These are phyloP conservation scores for Aspiorhynchus laticeps DNA, from an alignment of 2,113 vertebrate genomes.

Conservation along the genomic window DNA sequence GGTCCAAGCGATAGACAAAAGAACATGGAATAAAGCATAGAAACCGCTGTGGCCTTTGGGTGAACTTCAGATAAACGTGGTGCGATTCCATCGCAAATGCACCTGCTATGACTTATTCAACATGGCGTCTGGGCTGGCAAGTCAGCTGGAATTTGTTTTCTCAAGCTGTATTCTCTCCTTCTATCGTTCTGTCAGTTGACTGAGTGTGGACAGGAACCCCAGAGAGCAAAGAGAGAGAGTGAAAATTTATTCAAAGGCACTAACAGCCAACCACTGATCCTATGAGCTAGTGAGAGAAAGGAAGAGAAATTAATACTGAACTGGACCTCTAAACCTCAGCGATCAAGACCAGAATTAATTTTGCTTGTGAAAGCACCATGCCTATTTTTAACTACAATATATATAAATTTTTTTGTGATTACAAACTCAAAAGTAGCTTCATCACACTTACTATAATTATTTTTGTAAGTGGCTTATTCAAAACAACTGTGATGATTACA, in stretches of 20 bases:
- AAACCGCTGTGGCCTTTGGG: conserved; percentile 45
- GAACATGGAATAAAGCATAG: background rate
- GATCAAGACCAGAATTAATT: conserved; percentile 50
- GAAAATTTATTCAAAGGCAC: conserved; percentile 40
- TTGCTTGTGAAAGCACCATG: conserved; percentile 11
- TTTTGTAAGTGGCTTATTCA: background rate
- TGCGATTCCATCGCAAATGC: conserved; percentile 20
- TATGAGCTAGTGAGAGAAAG: conserved; percentile 47
- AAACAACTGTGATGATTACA: background rate
- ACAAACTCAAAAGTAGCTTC: background rate
- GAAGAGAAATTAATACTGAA: conserved; percentile 50
- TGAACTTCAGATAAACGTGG: conserved; percentile 47
- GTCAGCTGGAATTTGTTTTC: conserved; percentile 35
- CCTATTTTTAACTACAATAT: background rate
- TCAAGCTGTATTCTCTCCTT: background rate
- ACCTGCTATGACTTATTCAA: conserved; percentile 47
- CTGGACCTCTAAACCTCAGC: conserved; percentile 42
- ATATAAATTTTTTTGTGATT: background rate
- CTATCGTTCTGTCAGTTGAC: conserved; percentile 33
- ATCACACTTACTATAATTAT: background rate
- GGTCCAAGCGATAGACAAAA: background rate
- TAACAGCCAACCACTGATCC: conserved; percentile 9
- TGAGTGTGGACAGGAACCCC: conserved; percentile 39
- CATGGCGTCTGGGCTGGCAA: conserved; percentile 22
- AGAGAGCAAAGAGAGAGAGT: conserved; percentile 33